Evolutionary conservation across 1,140 invertebrate genomes (phyloP), one percentile per base, ranked within the genome.

Genomic region (Forficula auricularia): DNA sequence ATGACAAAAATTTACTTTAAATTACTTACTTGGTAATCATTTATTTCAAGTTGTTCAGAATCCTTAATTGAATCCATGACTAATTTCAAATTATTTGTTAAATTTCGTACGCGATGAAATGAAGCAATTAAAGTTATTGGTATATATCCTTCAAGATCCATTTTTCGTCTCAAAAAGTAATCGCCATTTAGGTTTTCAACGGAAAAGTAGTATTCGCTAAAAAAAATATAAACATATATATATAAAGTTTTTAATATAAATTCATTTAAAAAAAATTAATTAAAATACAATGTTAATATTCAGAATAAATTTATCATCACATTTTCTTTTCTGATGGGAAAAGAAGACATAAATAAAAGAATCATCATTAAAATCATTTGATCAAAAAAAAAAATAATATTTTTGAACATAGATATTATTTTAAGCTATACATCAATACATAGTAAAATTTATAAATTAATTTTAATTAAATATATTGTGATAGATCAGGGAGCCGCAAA

Each of bases 161-260:
- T 98, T 72, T 94, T 94, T 46, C 89, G 75, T 41, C 95, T 73
- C 50, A 99, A 68, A 65, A 94, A 99, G 63, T 96, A 90, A 60
- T 98, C 95, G 53, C 85, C 78, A 51, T 83, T 74, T 39, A 99
- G 68, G 68, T 99, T 99, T 53, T 97, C 91, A 53, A 84, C 80
- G 58, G 89, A 95, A 66, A 99, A 98, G 72, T 99, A 99, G 66
- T 98, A 99, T 67, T 98, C 94, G 60, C 91, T 96, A 64, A 22
- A 75, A 71, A 50, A 27, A 6, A 19, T 12, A 12, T 39, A 18
- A 39, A 20, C 2, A 19, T 10, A 19, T 6, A 52, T 40, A 47
- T 47, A 48, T 14, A 47, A 50, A 42, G 27, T 18, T 45, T 9
- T 10, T 12, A 19, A 31, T 12, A 20, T 16, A 16, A 3, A 16